Evolutionary conservation across 2,888 invertebrate species (phyloP).

Genomic region (Cancer borealis): DNA sequence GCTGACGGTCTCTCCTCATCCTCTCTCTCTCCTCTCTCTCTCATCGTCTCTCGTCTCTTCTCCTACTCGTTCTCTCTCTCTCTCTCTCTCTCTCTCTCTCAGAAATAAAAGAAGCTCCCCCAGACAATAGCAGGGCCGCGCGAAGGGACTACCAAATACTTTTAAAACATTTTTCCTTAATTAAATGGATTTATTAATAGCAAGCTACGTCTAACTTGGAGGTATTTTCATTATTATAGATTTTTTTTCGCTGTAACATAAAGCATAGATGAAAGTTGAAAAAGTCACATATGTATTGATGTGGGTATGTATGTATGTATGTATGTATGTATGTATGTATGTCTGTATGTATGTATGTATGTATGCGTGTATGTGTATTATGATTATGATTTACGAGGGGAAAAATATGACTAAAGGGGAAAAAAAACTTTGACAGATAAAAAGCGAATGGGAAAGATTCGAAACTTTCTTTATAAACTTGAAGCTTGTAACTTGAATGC

Average conservation of each 20-base stretch:
- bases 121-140: background rate
- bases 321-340: background rate
- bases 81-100: slow-evolving; percentile 18
- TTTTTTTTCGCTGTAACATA: too few relatives aligned
- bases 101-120: background rate
- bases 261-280: too few relatives aligned
- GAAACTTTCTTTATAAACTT: too few relatives aligned
- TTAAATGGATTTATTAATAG: background rate
- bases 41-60: slow-evolving; percentile 40
- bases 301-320: background rate
- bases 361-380: too few relatives aligned
- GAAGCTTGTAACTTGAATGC: too few relatives aligned
- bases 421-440: too few relatives aligned
- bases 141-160: slow-evolving; percentile 20
- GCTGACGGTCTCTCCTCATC: background rate
- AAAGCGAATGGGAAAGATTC: too few relatives aligned
- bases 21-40: slow-evolving; percentile 29
- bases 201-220: background rate
- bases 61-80: background rate
- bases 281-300: background rate
- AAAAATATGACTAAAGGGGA: too few relatives aligned
- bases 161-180: background rate
- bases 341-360: too few relatives aligned
- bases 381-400: too few relatives aligned
- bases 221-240: background rate